These are phyloP conservation scores for Minunthozetes semirufus DNA, from an alignment of 2,888 invertebrate species.

Conservation along the genomic window DNA sequence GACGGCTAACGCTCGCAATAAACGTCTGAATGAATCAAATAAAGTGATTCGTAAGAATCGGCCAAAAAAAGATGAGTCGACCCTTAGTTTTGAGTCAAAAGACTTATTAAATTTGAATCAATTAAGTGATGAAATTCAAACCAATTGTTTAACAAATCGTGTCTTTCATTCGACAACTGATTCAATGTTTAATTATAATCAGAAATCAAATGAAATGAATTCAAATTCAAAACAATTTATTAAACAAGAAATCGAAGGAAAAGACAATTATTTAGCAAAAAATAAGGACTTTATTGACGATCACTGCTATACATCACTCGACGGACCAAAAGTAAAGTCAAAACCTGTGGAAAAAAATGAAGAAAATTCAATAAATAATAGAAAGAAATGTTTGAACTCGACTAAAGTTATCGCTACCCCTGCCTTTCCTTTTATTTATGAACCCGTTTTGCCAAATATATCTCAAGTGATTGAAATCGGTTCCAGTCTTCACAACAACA, in stretches of 20 bases:
- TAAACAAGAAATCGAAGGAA: too few species aligned
- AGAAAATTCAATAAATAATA: background rate
- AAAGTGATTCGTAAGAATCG: background rate
- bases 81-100: background rate
- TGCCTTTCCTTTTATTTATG: slow-evolving; percentile 40
- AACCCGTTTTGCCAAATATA: slow-evolving; percentile 38
- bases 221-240: too few species aligned
- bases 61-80: background rate
- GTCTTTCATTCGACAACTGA: background rate
- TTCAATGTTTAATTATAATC: background rate
- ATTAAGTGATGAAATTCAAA: background rate
- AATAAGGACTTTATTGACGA: background rate
- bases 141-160: background rate
- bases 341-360: background rate
- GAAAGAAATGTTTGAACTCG: background rate
- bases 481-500: background rate
- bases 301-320: slow-evolving; percentile 20
- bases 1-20: background rate
- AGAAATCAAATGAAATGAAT: background rate
- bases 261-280: background rate
- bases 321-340: background rate
- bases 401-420: slow-evolving; percentile 38
- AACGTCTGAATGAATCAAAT: background rate
- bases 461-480: slow-evolving; percentile 38
- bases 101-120: background rate